phyloP scores from a whole-genome alignment of 2,888 invertebrate species.

The Rotaria sp. region DNA sequence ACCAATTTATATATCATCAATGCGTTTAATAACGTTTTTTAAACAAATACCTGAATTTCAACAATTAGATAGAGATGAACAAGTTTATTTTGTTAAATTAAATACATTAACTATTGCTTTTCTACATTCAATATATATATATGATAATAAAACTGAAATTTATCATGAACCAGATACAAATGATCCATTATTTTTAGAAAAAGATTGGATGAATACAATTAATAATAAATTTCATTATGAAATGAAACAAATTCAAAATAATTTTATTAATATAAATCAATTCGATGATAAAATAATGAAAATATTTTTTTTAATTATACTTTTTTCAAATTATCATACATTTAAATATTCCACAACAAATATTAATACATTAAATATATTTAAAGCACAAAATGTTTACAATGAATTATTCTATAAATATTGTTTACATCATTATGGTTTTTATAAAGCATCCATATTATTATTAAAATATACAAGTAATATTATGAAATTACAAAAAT shows the following conservation, averaged over 20 bases:
- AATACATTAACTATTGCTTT: not conserved
- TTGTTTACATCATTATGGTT: slow-evolving; percentile 11
- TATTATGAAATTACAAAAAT: not conserved
- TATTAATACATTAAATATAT: not conserved
- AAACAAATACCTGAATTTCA: slow-evolving; percentile 26
- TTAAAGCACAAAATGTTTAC: not conserved
- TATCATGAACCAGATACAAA: not conserved
- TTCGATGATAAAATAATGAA: not conserved
- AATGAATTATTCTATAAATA: not conserved
- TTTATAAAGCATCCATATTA: not conserved
- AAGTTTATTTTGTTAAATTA: not conserved
- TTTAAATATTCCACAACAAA: not conserved
- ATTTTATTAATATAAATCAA: not conserved
- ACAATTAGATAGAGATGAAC: not conserved
- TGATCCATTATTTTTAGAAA: not conserved
- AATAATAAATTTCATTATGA: not conserved
- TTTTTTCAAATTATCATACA: not conserved
- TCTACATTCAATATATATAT: not conserved
- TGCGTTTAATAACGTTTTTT: not conserved
- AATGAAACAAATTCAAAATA: not conserved
- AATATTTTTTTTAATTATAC: not conserved
- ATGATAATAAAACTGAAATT: not conserved
- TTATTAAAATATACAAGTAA: not conserved
- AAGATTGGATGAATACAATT: not conserved
- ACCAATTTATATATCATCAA: not conserved